Percentiles rank a stretch among this genome's conserved stretches.
Conservation (phyloP, 1,140 invertebrate genomes). For the Myzus persicae region DNA sequence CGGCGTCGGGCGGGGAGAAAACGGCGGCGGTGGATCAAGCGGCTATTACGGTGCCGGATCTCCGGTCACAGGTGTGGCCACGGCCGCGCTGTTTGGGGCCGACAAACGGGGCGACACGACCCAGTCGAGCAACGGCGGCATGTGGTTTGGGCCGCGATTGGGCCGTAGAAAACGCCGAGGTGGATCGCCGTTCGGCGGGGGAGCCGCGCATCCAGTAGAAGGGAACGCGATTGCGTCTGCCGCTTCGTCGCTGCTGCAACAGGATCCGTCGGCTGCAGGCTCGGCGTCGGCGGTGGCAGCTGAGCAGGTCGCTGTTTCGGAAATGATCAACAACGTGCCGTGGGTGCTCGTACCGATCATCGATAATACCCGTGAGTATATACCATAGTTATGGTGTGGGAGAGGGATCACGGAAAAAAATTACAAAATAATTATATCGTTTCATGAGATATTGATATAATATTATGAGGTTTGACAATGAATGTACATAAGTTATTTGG, state of each 20-base stretch:
- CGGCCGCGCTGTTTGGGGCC: neutral
- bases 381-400: no score
- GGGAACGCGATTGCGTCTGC: neutral
- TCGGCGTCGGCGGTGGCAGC: neutral
- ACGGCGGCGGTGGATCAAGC: neutral
- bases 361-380: conserved; percentile 44
- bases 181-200: neutral
- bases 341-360: conserved; percentile 59
- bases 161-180: conserved; percentile 59
- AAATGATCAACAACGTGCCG: conserved; percentile 40
- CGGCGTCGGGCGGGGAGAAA: neutral
- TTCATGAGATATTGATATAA: no score
- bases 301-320: neutral
- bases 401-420: no score
- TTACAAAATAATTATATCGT: no score
- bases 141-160: conserved; percentile 61
- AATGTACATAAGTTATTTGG: no score
- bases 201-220: neutral
- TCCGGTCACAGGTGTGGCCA: neutral
- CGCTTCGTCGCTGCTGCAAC: neutral
- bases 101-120: conserved; percentile 21
- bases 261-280: conserved; percentile 6
- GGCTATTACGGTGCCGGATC: conserved; percentile 51
- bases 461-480: no score
- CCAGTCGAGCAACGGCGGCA: conserved; percentile 30